These are phyloP conservation scores for Furcula furcula DNA, from an alignment of 2,888 invertebrate genomes.

Conservation along the genomic window DNA sequence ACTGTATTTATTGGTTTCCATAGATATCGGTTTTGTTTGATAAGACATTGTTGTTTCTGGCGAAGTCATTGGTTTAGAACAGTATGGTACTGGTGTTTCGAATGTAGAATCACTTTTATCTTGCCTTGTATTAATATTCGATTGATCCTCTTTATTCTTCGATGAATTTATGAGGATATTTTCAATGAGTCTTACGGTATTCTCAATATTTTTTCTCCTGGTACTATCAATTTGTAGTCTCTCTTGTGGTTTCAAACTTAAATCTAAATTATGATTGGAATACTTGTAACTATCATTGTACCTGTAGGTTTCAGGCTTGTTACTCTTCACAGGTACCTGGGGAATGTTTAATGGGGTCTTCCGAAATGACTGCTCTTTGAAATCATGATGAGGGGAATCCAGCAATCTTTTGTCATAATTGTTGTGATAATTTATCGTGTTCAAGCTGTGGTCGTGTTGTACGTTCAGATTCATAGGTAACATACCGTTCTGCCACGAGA, in stretches of 20 bases:
- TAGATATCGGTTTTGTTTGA: no score
- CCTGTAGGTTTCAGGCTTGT: constrained; percentile 13
- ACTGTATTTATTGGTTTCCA: no score
- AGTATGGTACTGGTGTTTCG: background rate
- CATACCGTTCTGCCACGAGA: constrained; percentile 44
- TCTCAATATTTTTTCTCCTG: constrained; percentile 58
- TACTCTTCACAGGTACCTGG: constrained; percentile 45
- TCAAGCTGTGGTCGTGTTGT: constrained; percentile 35
- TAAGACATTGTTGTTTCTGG: no score
- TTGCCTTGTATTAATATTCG: constrained; percentile 1
- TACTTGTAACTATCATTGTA: constrained; percentile 27
- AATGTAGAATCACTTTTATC: background rate
- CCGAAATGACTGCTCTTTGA: constrained; percentile 13
- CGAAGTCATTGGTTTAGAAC: background rate
- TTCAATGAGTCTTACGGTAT: constrained; percentile 63
- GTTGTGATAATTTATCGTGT: constrained; percentile 24
- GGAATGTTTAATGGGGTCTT: constrained; percentile 47
- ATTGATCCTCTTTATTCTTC: constrained; percentile 18
- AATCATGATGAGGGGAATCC: constrained; percentile 12
- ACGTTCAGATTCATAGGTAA: constrained; percentile 55
- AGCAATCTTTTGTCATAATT: constrained; percentile 24
- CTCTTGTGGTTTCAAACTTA: constrained; percentile 31
- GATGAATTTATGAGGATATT: constrained; percentile 52
- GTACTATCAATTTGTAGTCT: constrained; percentile 33
- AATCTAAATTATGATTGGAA: constrained; percentile 32